Evolutionary conservation across 2,888 invertebrate genomes (phyloP).

Genomic region (Coleophora deauratella): DNA sequence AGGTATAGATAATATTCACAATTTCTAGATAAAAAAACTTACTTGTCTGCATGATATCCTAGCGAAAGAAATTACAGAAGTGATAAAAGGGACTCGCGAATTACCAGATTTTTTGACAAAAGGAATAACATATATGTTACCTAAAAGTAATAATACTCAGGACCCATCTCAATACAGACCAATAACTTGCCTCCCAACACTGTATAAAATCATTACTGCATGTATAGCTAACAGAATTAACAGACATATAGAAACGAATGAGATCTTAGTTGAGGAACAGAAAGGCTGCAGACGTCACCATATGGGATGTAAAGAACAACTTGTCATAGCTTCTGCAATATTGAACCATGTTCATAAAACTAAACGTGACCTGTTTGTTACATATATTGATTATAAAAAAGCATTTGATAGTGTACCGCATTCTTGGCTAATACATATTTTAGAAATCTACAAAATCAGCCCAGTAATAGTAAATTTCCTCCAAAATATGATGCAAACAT

Average conservation of each 20-base stretch:
- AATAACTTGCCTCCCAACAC: slow-evolving; percentile 18
- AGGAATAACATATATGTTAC: slow-evolving; percentile 15
- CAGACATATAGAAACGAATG: not conserved
- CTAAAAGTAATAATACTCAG: slow-evolving; percentile 7
- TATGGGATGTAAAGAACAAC: slow-evolving; percentile 4
- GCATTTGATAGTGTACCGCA: too few species aligned
- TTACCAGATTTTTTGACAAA: too few species aligned
- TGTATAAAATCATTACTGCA: slow-evolving; percentile 17
- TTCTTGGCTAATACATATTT: slow-evolving; percentile 16
- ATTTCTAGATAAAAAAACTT: slow-evolving; percentile 14
- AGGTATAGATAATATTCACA: too few species aligned
- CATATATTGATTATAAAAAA: slow-evolving; percentile 20
- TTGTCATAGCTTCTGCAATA: slow-evolving; percentile 9
- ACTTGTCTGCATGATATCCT: slow-evolving; percentile 6
- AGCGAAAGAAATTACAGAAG: slow-evolving; percentile 7
- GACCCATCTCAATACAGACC: slow-evolving; percentile 16
- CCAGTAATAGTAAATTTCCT: slow-evolving; percentile 9
- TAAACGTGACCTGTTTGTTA: slow-evolving; percentile 11
- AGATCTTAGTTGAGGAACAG: slow-evolving; percentile 3
- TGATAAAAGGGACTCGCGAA: slow-evolving; percentile 2
- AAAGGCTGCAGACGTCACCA: slow-evolving; percentile 1
- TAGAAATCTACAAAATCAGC: slow-evolving; percentile 15
- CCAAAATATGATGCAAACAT: too few species aligned
- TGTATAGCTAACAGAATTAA: slow-evolving; percentile 8
- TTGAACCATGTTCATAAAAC: slow-evolving; percentile 6